phyloP scores from a whole-genome alignment of 2,797 vertebrate genomes.

The Cossypha niveicapilla region DNA sequence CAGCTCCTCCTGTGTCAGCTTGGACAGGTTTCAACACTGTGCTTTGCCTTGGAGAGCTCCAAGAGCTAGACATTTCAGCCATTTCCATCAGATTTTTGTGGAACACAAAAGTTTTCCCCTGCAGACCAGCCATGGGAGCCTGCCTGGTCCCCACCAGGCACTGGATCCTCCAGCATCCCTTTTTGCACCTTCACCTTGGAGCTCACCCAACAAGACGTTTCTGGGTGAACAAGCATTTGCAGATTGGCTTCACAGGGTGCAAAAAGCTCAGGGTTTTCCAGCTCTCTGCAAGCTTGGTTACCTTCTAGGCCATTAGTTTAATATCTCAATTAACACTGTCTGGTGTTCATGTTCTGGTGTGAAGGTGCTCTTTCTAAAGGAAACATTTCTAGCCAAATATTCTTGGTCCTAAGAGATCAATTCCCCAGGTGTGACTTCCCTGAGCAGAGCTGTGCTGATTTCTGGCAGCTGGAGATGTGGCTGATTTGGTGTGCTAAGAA shows the following conservation, averaged over 20 bases:
- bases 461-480: not conserved
- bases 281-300: not conserved
- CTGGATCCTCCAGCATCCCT: not conserved
- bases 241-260: not conserved
- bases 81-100: not conserved
- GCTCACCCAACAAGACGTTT: not conserved
- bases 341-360: not conserved
- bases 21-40: not conserved
- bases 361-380: not conserved
- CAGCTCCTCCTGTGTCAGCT: not conserved
- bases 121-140: accelerated
- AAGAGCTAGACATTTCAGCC: not conserved
- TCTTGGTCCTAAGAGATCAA: not conserved
- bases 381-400: not conserved
- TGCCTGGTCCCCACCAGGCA: not conserved
- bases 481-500: not conserved
- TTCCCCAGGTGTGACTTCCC: not conserved
- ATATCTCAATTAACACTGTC: not conserved
- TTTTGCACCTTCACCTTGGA: not conserved
- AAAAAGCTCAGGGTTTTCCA: not conserved
- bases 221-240: not conserved
- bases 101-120: not conserved
- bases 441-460: not conserved
- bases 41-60: not conserved
- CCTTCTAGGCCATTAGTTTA: not conserved